Evolutionary conservation across 2,888 invertebrate genomes (phyloP).

Genomic region (Dicranocentrus wangi): DNA sequence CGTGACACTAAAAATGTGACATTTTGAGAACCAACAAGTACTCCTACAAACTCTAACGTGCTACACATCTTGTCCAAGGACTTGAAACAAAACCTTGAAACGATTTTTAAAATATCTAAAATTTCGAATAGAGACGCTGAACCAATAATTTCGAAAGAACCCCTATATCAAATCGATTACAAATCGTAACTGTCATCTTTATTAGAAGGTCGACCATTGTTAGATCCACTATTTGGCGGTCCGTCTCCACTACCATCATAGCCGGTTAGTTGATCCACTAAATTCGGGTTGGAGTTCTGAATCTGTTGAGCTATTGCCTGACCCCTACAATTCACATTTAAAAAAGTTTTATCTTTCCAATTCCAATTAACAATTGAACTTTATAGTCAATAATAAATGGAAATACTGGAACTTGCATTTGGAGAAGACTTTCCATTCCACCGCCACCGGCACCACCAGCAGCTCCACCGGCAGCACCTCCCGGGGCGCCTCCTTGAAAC

Average conservation of each 20-base stretch:
- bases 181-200: slow-evolving; percentile 68
- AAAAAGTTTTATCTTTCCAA: not conserved
- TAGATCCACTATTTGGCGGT: slow-evolving; percentile 33
- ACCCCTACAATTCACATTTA: slow-evolving; percentile 79
- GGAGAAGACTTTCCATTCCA: slow-evolving; percentile 68
- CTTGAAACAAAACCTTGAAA: not conserved
- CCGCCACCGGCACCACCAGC: slow-evolving; percentile 32
- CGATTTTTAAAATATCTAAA: not conserved
- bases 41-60: too few species aligned
- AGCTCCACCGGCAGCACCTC: slow-evolving; percentile 19
- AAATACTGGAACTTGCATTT: slow-evolving; percentile 65
- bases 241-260: slow-evolving; percentile 25
- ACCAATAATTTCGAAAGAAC: not conserved
- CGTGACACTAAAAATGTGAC: too few species aligned
- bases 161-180: slow-evolving; percentile 19
- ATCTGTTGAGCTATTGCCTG: slow-evolving; percentile 88
- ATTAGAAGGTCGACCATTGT: slow-evolving; percentile 56
- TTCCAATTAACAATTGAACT: not conserved
- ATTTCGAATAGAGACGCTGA: not conserved
- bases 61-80: too few species aligned
- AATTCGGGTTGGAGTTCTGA: slow-evolving; percentile 86
- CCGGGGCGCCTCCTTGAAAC: slow-evolving; percentile 54
- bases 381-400: slow-evolving; percentile 9
- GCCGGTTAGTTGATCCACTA: slow-evolving; percentile 84
- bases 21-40: too few species aligned